Percentiles rank a stretch among this genome's conserved stretches.
These are phyloP conservation scores for Rattus norvegicus DNA, from an alignment of 2,113 vertebrate species.

Conservation along the genomic window DNA sequence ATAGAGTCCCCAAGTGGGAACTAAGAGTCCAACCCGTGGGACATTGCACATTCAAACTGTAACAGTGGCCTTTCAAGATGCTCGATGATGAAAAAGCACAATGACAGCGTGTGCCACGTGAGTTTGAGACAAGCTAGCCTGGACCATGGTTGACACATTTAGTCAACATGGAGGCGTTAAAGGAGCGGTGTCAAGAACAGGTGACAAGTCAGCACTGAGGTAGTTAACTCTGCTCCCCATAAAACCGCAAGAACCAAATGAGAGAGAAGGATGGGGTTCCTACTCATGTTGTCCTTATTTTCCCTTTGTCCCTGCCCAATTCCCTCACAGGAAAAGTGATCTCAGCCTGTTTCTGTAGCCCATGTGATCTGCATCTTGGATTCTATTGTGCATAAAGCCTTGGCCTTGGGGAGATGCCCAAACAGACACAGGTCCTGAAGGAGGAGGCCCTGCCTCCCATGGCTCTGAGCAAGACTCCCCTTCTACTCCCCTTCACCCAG, in stretches of 20 bases:
- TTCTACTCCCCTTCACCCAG: conserved; percentile 11
- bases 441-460: not conserved
- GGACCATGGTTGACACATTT: not conserved
- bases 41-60: not conserved
- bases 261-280: not conserved
- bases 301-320: not conserved
- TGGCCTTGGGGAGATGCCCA: not conserved
- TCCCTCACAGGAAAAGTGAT: conserved; percentile 20
- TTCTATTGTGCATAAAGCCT: not conserved
- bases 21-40: not conserved
- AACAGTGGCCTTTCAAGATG: not conserved
- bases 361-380: not conserved
- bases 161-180: not conserved
- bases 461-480: conserved; percentile 21
- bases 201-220: not conserved
- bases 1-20: not conserved
- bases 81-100: rapidly evolving
- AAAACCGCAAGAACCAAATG: not conserved
- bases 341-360: not conserved
- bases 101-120: not conserved
- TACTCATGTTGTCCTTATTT: not conserved
- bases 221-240: not conserved
- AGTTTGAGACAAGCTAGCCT: not conserved
- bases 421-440: not conserved
- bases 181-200: not conserved